Evolutionary conservation across 2,888 invertebrate genomes (phyloP).

Genomic region (Antheraea yamamai): DNA sequence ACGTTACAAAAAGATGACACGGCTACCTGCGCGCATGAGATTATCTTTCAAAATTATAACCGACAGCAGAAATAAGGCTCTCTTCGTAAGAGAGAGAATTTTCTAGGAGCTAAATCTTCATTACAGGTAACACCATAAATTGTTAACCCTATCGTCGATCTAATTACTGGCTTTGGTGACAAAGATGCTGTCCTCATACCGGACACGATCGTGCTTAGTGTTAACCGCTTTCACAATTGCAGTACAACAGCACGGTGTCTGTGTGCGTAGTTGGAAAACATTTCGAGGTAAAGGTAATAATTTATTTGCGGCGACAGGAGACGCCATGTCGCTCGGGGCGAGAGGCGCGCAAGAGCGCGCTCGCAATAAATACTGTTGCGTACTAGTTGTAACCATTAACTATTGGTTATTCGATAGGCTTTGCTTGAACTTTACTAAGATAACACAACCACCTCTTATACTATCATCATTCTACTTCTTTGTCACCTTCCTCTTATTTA

Average conservation of each 20-base stretch:
- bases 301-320: constrained; percentile 63
- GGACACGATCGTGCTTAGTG: constrained; percentile 9
- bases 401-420: constrained; percentile 58
- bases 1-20: constrained; percentile 52
- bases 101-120: constrained; percentile 73
- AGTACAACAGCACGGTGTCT: constrained; percentile 21
- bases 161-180: constrained; percentile 40
- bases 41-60: constrained; percentile 70
- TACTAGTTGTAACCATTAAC: constrained; percentile 44
- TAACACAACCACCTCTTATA: neutral
- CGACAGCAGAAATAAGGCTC: constrained; percentile 51
- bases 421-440: constrained; percentile 14
- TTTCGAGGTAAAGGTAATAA: constrained; percentile 52
- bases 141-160: constrained; percentile 65
- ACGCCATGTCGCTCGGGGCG: constrained; percentile 58
- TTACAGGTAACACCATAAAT: constrained; percentile 65
- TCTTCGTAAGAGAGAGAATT: constrained; percentile 53
- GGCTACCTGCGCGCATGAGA: constrained; percentile 52
- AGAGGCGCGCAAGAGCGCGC: constrained; percentile 42
- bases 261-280: constrained; percentile 35
- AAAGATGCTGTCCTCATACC: constrained; percentile 27
- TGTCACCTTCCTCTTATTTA: no score
- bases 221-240: constrained; percentile 25
- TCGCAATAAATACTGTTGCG: constrained; percentile 65
- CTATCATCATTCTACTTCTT: neutral